A percentile compares a stretch with the other conserved stretches of the same genome.
Conservation (phyloP, 2,797 vertebrate genomes). For the Hemitrygon akajei region DNA sequence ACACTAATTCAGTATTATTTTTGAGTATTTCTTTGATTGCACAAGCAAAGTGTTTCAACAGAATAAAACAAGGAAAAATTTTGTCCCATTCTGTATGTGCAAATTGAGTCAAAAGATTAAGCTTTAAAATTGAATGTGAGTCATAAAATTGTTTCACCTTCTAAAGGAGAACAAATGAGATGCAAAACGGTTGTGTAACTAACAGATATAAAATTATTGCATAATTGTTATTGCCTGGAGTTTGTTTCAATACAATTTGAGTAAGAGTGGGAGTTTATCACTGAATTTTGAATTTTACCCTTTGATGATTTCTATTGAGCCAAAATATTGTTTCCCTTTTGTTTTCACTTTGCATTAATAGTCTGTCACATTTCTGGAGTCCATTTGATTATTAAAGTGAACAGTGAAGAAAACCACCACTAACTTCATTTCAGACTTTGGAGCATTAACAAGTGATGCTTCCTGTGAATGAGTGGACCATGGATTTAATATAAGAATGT, state of each 20-base stretch:
- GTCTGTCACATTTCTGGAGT: background rate
- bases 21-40: background rate
- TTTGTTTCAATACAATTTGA: background rate
- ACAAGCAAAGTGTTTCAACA: background rate
- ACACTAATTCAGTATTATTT: too few relatives aligned
- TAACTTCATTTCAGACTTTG: background rate
- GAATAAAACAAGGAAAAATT: background rate
- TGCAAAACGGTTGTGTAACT: background rate
- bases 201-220: too few relatives aligned
- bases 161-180: background rate
- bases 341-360: background rate
- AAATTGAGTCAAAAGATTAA: background rate
- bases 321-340: background rate
- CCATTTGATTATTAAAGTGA: background rate
- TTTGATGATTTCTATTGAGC: background rate
- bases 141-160: background rate
- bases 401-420: background rate
- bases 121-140: background rate
- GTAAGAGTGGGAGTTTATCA: background rate
- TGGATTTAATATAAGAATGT: background rate
- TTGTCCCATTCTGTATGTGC: background rate
- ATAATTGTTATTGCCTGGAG: background rate
- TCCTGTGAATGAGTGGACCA: background rate
- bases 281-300: background rate
- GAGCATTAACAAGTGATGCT: background rate